A percentile compares a stretch with the other conserved stretches of the same genome.
Conservation (phyloP, 2,797 vertebrate species). For the Platalea minor region DNA sequence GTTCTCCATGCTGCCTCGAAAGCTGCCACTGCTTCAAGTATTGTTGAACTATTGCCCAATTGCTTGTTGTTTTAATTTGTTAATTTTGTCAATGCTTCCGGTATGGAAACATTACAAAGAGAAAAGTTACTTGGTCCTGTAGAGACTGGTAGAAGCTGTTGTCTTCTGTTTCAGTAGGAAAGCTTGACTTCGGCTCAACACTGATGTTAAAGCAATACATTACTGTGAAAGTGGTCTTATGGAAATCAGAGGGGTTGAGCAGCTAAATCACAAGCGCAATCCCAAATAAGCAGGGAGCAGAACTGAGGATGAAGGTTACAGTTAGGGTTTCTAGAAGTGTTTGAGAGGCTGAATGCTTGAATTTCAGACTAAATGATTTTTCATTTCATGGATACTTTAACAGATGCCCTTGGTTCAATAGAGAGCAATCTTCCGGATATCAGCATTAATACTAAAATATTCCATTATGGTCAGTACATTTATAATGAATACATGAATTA, state of each 20-base stretch:
- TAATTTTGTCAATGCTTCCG: not conserved
- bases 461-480: constrained; percentile 26
- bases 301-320: not conserved
- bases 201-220: not conserved
- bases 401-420: not conserved
- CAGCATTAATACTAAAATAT: constrained; percentile 48
- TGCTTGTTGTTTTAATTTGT: not conserved
- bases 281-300: not conserved
- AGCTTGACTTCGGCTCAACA: not conserved
- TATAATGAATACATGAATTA: constrained; percentile 28
- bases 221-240: not conserved
- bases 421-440: constrained; percentile 4
- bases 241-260: not conserved
- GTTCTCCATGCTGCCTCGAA: not conserved
- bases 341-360: not conserved
- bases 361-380: constrained; percentile 22
- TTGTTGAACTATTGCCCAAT: not conserved
- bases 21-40: not conserved
- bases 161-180: not conserved
- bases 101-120: not conserved
- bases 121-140: not conserved
- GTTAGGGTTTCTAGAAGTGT: not conserved
- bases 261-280: not conserved
- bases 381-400: constrained; percentile 51
- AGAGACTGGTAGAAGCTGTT: not conserved